Evolutionary conservation across 2,113 vertebrate species (phyloP).

Genomic region (Pachyramphus minor): DNA sequence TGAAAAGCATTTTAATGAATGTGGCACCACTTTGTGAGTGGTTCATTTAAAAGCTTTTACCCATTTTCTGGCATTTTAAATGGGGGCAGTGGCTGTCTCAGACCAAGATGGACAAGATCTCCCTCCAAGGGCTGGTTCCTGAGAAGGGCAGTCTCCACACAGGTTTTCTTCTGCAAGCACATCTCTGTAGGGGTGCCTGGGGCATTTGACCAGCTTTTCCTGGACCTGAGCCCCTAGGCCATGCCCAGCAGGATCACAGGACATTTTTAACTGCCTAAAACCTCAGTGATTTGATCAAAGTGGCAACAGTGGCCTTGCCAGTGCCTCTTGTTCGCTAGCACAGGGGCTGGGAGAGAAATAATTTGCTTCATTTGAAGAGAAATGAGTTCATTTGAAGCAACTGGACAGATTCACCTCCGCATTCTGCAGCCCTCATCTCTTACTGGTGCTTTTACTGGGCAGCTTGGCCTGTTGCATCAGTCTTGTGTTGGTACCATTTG

Average conservation of each 20-base stretch:
- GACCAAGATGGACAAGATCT: not conserved
- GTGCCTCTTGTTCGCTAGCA: not conserved
- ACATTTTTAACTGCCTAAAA: not conserved
- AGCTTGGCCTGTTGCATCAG: not conserved
- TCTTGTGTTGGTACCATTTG: accelerated
- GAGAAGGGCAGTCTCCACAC: not conserved
- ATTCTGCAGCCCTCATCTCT: not conserved
- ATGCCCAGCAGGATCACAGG: not conserved
- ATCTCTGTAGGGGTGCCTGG: not conserved
- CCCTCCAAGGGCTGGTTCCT: not conserved
- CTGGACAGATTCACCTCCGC: not conserved
- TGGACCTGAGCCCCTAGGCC: not conserved
- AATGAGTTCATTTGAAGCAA: not conserved
- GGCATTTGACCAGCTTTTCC: not conserved
- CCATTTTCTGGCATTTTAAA: not conserved
- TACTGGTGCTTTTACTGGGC: not conserved
- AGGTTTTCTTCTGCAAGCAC: not conserved
- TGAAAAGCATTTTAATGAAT: not conserved
- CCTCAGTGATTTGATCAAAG: not conserved
- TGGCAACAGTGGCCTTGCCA: not conserved
- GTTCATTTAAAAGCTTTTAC: not conserved
- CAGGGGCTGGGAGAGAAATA: not conserved
- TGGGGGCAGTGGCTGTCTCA: not conserved
- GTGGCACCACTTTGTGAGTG: not conserved
- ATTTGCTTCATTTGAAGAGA: not conserved